Evolutionary conservation across 2,888 invertebrate species (phyloP), one percentile per base, ranked within the genome.

Genomic region (Spisula subtruncata): DNA sequence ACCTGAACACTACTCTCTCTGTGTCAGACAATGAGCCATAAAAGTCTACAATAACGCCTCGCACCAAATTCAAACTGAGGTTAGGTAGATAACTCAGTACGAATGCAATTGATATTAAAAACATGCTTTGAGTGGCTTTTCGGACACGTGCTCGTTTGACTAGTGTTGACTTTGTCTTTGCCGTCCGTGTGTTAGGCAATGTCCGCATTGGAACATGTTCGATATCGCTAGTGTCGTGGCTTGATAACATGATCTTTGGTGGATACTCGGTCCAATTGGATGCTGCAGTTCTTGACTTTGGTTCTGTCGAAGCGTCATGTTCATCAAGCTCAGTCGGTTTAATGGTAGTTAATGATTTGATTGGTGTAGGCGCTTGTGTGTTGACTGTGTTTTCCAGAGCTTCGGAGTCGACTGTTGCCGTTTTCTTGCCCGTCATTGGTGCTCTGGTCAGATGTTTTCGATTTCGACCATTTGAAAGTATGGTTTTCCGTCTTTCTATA

Each of bases 81-180:
- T n/a, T n/a, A 0, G 94, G 94, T 14, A 93, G 87, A 83, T 90
- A 92, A 88, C 90, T 93, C 54, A 93, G 51, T 18, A 94, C 90
- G 75, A 94, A 93, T 20, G 90, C 91, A 29, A 93, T 32, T 12
- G 93, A 91, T 14, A 94, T 92, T 2, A 93, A 80, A 51, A 94
- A 93, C 93, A 94, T 91, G 32, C 93, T 90, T 46, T 89, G 92
- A 8, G 94, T 93, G 0, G 94, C 93, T 75, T 92, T 94, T 35
- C 88, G 85, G 0, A 92, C 92, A 8, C 91, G 86, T 12, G 87
- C 80, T 79, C 80, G 75, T 48, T 84, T 48, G 10, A 71, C 86
- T 56, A 80, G 35, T 41, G 81, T 88, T 32, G 85, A 85, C 48
- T 88, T 88, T 60, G 81, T 85, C 8, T 41, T 41, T 41, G 41